Evolutionary conservation across 2,113 vertebrate species (phyloP).

Genomic region (Passer montanus): DNA sequence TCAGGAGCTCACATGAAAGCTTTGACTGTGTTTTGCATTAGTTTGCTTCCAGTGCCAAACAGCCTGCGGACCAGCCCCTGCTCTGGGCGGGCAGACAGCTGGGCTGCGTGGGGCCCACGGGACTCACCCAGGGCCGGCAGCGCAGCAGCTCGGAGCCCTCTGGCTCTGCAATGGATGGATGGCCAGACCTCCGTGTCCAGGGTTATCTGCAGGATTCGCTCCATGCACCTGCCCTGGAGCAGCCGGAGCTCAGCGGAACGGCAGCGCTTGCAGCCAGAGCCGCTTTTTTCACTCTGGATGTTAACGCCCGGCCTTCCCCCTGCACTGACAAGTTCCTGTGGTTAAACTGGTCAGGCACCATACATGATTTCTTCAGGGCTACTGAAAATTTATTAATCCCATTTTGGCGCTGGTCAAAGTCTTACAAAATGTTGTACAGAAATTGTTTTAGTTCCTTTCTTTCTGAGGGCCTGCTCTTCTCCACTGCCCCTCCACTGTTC

Average conservation of each 20-base stretch:
- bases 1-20: slow-evolving; percentile 62
- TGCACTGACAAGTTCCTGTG: neutral
- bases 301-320: neutral
- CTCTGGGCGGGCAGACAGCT: neutral
- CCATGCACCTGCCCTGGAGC: accelerated
- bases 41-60: slow-evolving; percentile 16
- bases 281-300: neutral
- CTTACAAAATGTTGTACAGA: neutral
- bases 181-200: accelerated
- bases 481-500: neutral
- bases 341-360: neutral
- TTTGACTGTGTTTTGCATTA: slow-evolving; percentile 54
- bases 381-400: neutral
- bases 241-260: neutral
- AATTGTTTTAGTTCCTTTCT: neutral
- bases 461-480: neutral
- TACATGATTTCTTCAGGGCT: neutral
- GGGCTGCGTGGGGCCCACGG: neutral
- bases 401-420: neutral
- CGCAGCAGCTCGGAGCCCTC: neutral
- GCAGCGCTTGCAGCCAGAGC: accelerated
- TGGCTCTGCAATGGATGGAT: accelerated
- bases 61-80: neutral
- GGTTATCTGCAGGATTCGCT: accelerated
- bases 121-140: accelerated